Conservation (phyloP, 2,888 invertebrate genomes). For the Erannis defoliaria region DNA sequence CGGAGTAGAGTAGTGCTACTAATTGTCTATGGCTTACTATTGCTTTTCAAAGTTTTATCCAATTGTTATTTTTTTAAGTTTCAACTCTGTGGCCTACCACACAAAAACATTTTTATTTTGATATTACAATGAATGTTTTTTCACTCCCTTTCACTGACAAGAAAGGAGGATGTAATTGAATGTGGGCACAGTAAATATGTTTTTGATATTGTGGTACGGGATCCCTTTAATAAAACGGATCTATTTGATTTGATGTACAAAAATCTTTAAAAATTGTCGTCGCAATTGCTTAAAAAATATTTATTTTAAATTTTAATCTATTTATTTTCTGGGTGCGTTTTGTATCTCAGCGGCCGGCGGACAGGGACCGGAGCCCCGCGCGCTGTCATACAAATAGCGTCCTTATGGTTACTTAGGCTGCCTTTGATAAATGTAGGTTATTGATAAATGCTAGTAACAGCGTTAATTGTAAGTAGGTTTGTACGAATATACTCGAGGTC, state of each 20-base stretch:
- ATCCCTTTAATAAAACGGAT: neutral
- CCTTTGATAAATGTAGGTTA: constrained; percentile 21
- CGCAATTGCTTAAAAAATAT: constrained; percentile 16
- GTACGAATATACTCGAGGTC: constrained; percentile 30
- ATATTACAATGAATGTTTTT: too few species aligned
- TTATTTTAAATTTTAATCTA: constrained; percentile 8
- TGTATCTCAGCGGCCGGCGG: neutral
- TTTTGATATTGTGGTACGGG: neutral
- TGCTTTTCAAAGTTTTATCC: constrained; percentile 5
- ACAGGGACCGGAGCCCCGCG: neutral
- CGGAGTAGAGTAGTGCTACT: constrained; percentile 6
- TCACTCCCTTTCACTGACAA: too few species aligned
- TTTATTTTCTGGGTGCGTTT: constrained; percentile 7
- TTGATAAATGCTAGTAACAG: constrained; percentile 33
- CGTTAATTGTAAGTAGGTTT: constrained; percentile 27
- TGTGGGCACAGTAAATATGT: too few species aligned
- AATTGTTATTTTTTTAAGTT: constrained; percentile 6
- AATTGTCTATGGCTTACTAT: constrained; percentile 11
- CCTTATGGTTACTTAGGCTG: constrained; percentile 13
- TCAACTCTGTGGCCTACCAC: neutral
- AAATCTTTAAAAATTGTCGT: neutral
- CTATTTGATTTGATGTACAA: constrained; percentile 12
- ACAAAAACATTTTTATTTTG: too few species aligned
- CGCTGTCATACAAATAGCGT: neutral
- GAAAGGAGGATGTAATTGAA: too few species aligned